Conservation (phyloP, 2,888 invertebrate genomes). For the Taphrorychus bicolor region DNA sequence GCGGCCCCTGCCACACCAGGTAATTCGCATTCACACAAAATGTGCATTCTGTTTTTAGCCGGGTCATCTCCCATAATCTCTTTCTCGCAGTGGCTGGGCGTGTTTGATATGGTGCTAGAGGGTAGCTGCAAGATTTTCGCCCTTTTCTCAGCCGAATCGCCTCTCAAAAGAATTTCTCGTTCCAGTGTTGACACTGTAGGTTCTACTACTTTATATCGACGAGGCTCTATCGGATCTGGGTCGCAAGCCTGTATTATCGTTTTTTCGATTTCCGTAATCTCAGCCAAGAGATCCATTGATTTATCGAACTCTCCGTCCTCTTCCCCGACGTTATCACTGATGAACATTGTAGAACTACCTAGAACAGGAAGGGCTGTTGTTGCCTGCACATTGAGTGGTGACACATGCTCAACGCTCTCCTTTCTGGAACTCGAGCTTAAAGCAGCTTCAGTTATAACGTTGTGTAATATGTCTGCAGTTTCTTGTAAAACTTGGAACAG, state of each 20-base stretch:
- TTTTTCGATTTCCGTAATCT: no score
- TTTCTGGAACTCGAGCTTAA: not conserved
- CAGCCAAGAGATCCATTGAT: not conserved
- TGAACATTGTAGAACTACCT: no score
- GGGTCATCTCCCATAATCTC: constrained; percentile 44
- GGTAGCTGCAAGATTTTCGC: constrained; percentile 37
- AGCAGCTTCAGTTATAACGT: not conserved
- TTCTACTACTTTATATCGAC: no score
- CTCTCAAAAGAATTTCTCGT: constrained; percentile 12
- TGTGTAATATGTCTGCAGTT: not conserved
- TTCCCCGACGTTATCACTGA: no score
- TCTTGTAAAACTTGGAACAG: not conserved
- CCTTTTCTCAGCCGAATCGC: constrained; percentile 30
- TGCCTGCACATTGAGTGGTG: no score
- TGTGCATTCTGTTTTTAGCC: constrained; percentile 36
- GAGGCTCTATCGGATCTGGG: no score
- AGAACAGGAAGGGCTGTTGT: no score
- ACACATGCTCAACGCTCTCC: not conserved
- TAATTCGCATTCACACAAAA: constrained; percentile 47
- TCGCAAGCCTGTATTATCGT: no score
- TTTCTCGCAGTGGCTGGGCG: constrained; percentile 26
- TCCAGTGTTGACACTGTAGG: constrained; percentile 18
- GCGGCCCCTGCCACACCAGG: constrained; percentile 47
- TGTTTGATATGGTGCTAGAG: constrained; percentile 18
- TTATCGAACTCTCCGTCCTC: not conserved